A percentile compares a stretch with the other conserved stretches of the same genome.
Evolutionary conservation across 2,888 invertebrate genomes (phyloP).

Genomic region (Campoplex capitator): DNA sequence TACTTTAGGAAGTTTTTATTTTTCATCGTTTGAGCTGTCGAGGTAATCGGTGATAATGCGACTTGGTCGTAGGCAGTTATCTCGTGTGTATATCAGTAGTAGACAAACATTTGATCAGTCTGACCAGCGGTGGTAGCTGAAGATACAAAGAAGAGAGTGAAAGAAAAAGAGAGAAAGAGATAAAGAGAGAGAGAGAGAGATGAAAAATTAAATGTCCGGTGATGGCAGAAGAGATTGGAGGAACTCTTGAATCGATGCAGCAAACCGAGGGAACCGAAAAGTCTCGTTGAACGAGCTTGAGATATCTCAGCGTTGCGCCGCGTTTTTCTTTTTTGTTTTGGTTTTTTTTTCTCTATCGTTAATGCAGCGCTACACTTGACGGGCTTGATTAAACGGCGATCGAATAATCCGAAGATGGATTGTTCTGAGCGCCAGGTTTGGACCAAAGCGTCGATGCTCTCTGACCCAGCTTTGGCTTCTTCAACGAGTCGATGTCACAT

Average conservation of each 20-base stretch:
- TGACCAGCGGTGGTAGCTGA: conserved; percentile 46
- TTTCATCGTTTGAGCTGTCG: conserved; percentile 28
- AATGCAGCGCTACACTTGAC: conserved; percentile 13
- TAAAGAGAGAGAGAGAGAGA: neutral
- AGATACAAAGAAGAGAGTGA: neutral
- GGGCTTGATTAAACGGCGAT: conserved; percentile 88
- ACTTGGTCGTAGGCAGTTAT: conserved; percentile 65
- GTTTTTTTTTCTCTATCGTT: neutral
- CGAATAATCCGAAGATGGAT: conserved; percentile 90
- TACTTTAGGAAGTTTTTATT: conserved; percentile 7
- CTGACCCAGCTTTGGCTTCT: conserved; percentile 90
- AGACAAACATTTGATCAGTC: conserved; percentile 55
- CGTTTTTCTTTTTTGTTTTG: neutral
- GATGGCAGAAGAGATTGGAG: conserved; percentile 32
- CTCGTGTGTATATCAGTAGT: conserved; percentile 21
- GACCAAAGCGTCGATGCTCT: conserved; percentile 89
- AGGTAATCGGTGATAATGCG: conserved; percentile 4
- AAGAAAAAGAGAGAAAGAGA: neutral
- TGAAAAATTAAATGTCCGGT: neutral
- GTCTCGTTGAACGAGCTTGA: neutral
- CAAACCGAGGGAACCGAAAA: conserved; percentile 40
- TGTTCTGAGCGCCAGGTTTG: conserved; percentile 87
- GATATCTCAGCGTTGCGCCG: neutral
- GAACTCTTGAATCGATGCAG: conserved; percentile 54
- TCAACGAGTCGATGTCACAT: conserved; percentile 90